Evolutionary conservation across 2,113 vertebrate species (phyloP), one percentile per base, ranked within the genome.

Genomic region (Carassius auratus): DNA sequence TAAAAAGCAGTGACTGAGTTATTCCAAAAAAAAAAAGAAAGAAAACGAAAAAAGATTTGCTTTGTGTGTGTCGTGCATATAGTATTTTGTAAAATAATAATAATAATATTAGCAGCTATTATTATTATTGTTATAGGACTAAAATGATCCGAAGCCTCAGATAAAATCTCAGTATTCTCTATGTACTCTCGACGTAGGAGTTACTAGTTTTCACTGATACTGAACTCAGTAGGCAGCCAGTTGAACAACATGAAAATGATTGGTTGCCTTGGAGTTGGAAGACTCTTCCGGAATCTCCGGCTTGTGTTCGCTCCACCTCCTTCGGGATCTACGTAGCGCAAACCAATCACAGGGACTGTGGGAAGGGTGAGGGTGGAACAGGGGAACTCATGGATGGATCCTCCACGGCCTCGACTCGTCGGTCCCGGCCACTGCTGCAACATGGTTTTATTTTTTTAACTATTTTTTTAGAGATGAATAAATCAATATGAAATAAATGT

Each of bases 51-150:
- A 90, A 91, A 93, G 81, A 90, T 91, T 92, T 94, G 94, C 96
- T 97, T 95, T 95, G 93, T 97, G 95, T 96, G 95, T 96, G 95
- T 95, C 93, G 95, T 97, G 92, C 93, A 93, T 96, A 91, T 93
- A 93, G 91, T 93, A 95, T 97, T 97, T 97, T 97, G 96, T 95
- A 95, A 96, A 95, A 90, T 95, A 84, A 90, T 88, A 88, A 92
- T 92, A 93, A 93, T 88, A 93, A 79, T 90, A 87, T 90, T 87
- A 85, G 88, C 86, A 86, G 89, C 90, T 88, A 92, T 85, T 90
- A 90, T 87, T 91, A 84, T 90, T 91, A 90, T 91, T 92, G 91
- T 88, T 88, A 89, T 88, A 87, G 88, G 91, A 87, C 83, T 88
- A 91, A 89, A 87, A 66, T 45, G 42, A 30, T 55, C 81, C 2